Percentiles rank a stretch among this genome's conserved stretches.
Conservation (phyloP, 2,113 vertebrate genomes). For the Dendropsophus ebraccatus region DNA sequence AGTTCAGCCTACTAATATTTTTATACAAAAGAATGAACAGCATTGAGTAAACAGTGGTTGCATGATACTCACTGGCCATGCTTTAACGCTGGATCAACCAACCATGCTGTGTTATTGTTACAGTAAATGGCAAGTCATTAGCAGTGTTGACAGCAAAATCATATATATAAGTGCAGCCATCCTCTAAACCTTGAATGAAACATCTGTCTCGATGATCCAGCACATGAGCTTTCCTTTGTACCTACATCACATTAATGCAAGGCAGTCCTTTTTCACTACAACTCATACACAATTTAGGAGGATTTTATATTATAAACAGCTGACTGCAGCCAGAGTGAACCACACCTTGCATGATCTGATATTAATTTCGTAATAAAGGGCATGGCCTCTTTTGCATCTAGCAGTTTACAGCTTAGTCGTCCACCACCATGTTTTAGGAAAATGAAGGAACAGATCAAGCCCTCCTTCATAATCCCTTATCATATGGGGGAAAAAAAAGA, state of each 20-base stretch:
- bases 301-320: not conserved
- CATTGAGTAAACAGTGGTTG: not conserved
- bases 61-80: slow-evolving; percentile 22
- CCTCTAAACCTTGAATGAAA: slow-evolving; percentile 16
- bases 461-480: not conserved
- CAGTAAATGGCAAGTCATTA: slow-evolving; percentile 42
- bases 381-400: not conserved
- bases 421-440: not conserved
- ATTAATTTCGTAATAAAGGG: not conserved
- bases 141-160: slow-evolving; percentile 49
- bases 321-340: not conserved
- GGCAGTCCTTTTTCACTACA: not conserved
- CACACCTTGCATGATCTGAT: not conserved
- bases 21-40: not conserved
- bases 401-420: not conserved
- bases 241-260: slow-evolving; percentile 3
- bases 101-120: slow-evolving; percentile 43
- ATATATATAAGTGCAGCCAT: not conserved
- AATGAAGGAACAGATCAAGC: not conserved
- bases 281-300: not conserved
- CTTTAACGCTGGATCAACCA: slow-evolving; percentile 34
- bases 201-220: slow-evolving; percentile 26
- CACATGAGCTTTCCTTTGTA: not conserved
- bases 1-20: not conserved
- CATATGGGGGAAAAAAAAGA: no score